Evolutionary conservation across 1,140 invertebrate genomes (phyloP).

Genomic region (Pseudomyrmex concolor): DNA sequence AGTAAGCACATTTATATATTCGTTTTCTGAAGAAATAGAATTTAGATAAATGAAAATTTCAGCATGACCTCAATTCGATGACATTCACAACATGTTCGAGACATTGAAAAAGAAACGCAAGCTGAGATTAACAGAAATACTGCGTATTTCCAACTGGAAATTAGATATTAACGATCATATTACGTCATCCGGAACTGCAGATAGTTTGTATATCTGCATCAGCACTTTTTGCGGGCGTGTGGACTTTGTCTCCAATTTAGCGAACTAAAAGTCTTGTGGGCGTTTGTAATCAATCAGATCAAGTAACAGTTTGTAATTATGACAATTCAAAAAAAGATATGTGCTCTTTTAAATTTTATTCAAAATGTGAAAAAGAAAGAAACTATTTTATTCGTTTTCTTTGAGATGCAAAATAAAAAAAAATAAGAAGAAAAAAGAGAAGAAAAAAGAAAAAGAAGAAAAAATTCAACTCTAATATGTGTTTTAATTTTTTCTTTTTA

Average conservation of each 20-base stretch:
- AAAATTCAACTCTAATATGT: too few species aligned
- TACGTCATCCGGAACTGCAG: slow-evolving; percentile 19
- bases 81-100: not conserved
- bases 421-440: not conserved
- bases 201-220: slow-evolving; percentile 19
- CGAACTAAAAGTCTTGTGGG: slow-evolving; percentile 1
- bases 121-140: not conserved
- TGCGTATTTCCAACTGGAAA: not conserved
- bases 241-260: slow-evolving; percentile 24
- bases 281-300: not conserved
- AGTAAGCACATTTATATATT: not conserved
- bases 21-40: not conserved
- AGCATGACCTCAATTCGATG: not conserved
- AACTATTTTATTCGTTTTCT: not conserved
- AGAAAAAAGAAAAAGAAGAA: not conserved
- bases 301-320: not conserved
- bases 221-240: slow-evolving; percentile 1
- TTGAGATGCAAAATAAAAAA: too few species aligned
- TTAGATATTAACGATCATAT: slow-evolving; percentile 24
- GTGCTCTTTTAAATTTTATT: too few species aligned
- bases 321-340: too few species aligned
- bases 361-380: not conserved
- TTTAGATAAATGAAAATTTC: too few species aligned
- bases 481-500: too few species aligned
- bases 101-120: not conserved